Evolutionary conservation across 2,888 invertebrate species (phyloP).

Genomic region (Clanis bilineata): DNA sequence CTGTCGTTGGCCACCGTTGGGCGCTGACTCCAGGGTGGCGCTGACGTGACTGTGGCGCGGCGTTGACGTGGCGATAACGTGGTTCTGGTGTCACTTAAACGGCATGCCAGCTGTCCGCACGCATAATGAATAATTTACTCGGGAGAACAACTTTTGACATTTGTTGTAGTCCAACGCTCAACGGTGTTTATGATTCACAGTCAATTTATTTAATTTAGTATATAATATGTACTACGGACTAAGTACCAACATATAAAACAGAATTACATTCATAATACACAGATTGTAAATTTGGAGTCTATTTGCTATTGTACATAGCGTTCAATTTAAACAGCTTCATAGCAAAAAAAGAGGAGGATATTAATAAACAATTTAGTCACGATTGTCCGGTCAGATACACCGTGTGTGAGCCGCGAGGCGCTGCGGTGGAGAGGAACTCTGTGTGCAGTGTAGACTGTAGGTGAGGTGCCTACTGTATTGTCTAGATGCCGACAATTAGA

Average conservation of each 20-base stretch:
- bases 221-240: too few species aligned
- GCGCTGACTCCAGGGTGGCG: neutral
- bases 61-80: neutral
- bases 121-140: neutral
- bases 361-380: too few species aligned
- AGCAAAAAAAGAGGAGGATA: too few species aligned
- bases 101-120: neutral
- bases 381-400: too few species aligned
- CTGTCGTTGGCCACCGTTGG: neutral
- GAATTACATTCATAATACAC: too few species aligned
- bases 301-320: too few species aligned
- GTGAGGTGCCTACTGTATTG: neutral
- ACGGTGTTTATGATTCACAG: too few species aligned
- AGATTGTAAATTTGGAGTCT: too few species aligned
- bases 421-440: neutral
- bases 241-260: too few species aligned
- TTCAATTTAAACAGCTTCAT: too few species aligned
- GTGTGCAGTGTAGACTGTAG: neutral
- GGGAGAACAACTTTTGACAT: neutral
- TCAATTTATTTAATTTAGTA: too few species aligned
- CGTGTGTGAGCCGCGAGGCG: too few species aligned
- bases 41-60: neutral
- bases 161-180: neutral
- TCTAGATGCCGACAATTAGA: conserved; percentile 38
- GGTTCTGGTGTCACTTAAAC: neutral